Base-by-base conservation (phyloP, 2,113 vertebrate species). In the Alligator mississippiensis region DNA sequence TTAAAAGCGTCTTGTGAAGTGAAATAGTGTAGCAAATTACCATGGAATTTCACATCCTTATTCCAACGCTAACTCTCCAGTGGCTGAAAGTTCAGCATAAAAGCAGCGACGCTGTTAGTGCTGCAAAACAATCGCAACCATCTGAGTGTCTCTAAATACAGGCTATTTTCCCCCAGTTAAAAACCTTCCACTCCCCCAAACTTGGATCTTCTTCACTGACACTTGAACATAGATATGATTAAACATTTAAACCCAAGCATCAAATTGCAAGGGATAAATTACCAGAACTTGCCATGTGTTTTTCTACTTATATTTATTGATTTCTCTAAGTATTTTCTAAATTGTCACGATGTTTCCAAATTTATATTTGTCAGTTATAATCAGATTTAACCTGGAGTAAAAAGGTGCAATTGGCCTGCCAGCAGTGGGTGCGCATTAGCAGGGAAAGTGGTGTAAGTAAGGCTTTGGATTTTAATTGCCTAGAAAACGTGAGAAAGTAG, bases 131-230 rank as follows among this genome's bases (percentile, higher is more conserved):
- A 89, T 11, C 92, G 84, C 34, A 92, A 93, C 82, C 27, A 66
- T 93, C 3, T 57, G 4, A 90, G 80, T 78, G 47, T 86, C 86
- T 95, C 80, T 95, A 93, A 96, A 95, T 77, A 90, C 90, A 8
- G 0, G 16, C 75, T 96, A 93, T 97, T 97, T 97, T 97, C 95
- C 96, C 96, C 58, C 87, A 91, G 92, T 38, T 47, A 93, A 12
- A 80, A 94, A 94, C 30, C 87, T 97, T 94, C 88, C 25, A 30
- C 85, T 97, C 96, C 95, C 91, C 87, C 83, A 86, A 85, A 77
- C 47, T 77, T 96, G 95, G 89, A 95, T 96, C 96, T 93, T 96
- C 96, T 94, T 72, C 30, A 72, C 21, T 5, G 68, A 72, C 30
- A 72, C 34, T 38, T 72, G 22, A 72, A 72, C 22, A 72, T 22